Evolutionary conservation across 35 echinoderm and acorn worm genomes (phyloP), one percentile per base, ranked within the genome.

Genomic region (Nesometra sesokonis): DNA sequence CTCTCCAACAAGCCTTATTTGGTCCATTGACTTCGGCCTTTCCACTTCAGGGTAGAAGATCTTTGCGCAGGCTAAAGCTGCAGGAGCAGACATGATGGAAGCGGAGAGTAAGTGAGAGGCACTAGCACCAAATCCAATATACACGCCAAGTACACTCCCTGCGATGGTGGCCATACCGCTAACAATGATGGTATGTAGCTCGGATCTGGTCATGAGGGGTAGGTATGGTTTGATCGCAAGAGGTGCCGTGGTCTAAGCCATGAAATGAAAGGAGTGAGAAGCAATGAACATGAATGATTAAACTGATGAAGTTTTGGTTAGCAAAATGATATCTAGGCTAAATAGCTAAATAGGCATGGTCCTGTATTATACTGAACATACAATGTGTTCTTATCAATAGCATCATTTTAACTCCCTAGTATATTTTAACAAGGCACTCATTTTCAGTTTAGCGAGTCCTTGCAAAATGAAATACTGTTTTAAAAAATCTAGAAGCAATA

Each of bases 21-120:
- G 82, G 29, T 31, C 31, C 15, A 92, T 89, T 79, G 95, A 94
- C 77, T 91, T 91, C 0, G 95, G 95, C 82, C 82, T 94, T 34
- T 76, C 86, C 0, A 78, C 82, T 84, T 98, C 95, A 3, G 95
- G 95, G 57, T 89, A 87, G 40, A 94, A 91, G 76, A 98, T 93
- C 87, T 98, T 98, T 23, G 95, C 86, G 23, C 89, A 83, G 43
- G 90, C 95, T 31, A 98, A 87, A 32, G 95, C 93, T 36, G 95
- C 95, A 23, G 95, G 95, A 17, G 95, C 95, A 37, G 95, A 98
- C 87, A 98, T 98, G 80, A 98, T 94, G 35, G 95, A 98, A 29
- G 95, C 95, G 0, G 95, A 91, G 23, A 98, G 88, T 32, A 98
- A 92, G 84, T 98, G 95, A n/a, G 95, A 87, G 27, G 92, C 92